phyloP scores from a whole-genome alignment of 2,113 vertebrate species.

The Lagopus muta region DNA sequence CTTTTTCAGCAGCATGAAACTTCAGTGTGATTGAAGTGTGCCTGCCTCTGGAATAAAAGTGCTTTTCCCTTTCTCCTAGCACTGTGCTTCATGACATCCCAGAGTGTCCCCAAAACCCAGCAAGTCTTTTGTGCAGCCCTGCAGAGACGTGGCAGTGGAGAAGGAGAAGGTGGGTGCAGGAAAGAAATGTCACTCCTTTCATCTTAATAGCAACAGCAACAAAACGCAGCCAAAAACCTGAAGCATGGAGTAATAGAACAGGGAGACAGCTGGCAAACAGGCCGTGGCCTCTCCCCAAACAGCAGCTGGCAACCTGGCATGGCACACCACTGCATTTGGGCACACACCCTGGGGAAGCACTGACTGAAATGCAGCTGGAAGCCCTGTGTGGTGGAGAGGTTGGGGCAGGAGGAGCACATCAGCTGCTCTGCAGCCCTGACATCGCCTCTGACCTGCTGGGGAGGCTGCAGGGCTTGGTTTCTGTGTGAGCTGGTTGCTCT shows the following conservation, averaged over 20 bases:
- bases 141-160: background rate
- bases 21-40: constrained; percentile 15
- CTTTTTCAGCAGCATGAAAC: background rate
- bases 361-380: background rate
- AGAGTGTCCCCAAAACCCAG: background rate
- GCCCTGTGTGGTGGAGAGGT: background rate
- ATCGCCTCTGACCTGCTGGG: fast-evolving
- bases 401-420: background rate
- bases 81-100: background rate
- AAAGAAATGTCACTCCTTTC: background rate
- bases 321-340: background rate
- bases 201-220: constrained; percentile 2
- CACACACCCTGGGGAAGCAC: background rate
- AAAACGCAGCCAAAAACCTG: constrained; percentile 20
- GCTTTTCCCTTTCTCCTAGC: background rate
- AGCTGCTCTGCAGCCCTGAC: background rate
- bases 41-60: background rate
- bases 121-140: background rate
- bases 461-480: background rate
- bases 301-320: constrained; percentile 46
- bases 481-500: background rate
- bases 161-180: background rate
- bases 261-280: constrained; percentile 38
- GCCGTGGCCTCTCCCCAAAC: constrained; percentile 43
- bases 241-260: background rate